Evolutionary conservation across 2,888 invertebrate genomes (phyloP), one percentile per base, ranked within the genome.

Genomic region (Tridacna crocea): DNA sequence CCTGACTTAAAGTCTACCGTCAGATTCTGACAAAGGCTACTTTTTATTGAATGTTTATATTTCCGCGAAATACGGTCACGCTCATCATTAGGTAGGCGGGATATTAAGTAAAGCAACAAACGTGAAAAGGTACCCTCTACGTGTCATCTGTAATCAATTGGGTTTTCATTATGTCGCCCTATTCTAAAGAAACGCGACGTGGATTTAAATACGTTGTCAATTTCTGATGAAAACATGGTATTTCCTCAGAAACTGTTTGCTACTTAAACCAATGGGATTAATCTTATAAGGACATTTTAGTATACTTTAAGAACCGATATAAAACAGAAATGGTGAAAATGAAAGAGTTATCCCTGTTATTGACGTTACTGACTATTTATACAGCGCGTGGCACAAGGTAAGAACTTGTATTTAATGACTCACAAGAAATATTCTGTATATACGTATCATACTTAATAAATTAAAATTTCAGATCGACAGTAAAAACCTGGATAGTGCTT

Each of bases 161-260:
- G 8, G 36, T 66, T 48, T 51, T 51, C 70, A 70, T 26, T 51
- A 51, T 70, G 26, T 24, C 1, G 61, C 61, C 13, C 13, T n/a
- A 13, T 13, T 61, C 61, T 22, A 22, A 61, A 3, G 22, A 17
- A 22, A 61, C n/a, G 70, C 70, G 11, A 70, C 70, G 70, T 70
- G 70, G 70, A 70, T 19, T 68, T 19, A 19, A 12, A 70, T 70
- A 70, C 70, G 70, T 70, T 19, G 17, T 51, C 70, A 70, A 6
- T 6, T 13, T 22, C 46, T 70, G 70, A 70, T 70, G 70, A 70
- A 70, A 70, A 70, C 13, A 17, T n/a, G 12, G 13, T 15, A 4
- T 17, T 51, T 51, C 51, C n/a, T 1, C 4, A 70, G 70, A 70
- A 70, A 70, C 24, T 12, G 12, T 70, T 70, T 51, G 46, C 13